Evolutionary conservation across 2,888 invertebrate species (phyloP), one percentile per base, ranked within the genome.

Genomic region (Lottia scabra): DNA sequence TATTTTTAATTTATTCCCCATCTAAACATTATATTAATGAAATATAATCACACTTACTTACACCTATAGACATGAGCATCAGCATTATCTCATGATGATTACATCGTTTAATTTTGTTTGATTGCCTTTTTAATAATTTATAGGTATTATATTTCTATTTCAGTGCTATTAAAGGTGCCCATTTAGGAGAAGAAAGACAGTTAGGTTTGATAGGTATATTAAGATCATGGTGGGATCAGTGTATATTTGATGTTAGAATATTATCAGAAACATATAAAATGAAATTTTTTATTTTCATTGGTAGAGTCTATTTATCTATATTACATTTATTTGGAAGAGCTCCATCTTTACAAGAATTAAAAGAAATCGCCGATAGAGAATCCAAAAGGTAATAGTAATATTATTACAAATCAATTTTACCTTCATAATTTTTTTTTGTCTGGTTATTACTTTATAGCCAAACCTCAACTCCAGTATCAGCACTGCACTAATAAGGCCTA

Each of bases 121-220:
- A 30, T 30, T 30, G 30, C 30, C 30, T 30, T n/a, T n/a, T n/a
- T n/a, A n/a, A n/a, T n/a, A n/a, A n/a, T n/a, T 65, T 46, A 1
- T n/a, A 10, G 2, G 2, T 44, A 44, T 16, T 23, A 67, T n/a
- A n/a, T 67, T 71, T 12, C n/a, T 65, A 16, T 81, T 81, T 27
- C 80, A 87, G 87, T 81, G 87, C 87, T 13, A 85, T 87, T 30
- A 80, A 78, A 23, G 87, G 87, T 10, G 78, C 83, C 0, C 78
- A 83, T 64, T 77, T 74, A 19, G 80, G 82, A 65, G 82, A 80
- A 44, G 70, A 74, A n/a, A 46, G 73, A 26, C 73, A 74, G 48
- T 69, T 80, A 15, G 77, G 79, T 38, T 64, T 83, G 45, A 38
- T 74, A 2, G 77, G 80, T 13, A 67, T 78, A 6, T 64, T 83